A percentile compares a stretch with the other conserved stretches of the same genome.
Conservation (phyloP, 1,140 invertebrate species). For the Papilio glaucus region DNA sequence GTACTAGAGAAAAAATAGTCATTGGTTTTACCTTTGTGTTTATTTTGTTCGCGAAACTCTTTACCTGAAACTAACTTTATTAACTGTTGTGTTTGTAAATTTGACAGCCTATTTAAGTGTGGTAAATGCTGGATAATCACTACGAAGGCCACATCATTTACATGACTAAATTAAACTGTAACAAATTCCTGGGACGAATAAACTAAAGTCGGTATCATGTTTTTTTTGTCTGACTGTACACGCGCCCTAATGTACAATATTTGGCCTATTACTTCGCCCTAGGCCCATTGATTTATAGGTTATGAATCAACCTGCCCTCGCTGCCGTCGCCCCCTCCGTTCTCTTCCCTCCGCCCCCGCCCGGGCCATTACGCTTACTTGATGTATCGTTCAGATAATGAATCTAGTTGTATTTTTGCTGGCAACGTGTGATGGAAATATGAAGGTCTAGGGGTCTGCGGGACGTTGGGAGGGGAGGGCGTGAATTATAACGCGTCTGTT, state of each 20-base stretch:
- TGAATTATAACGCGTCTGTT: constrained; percentile 61
- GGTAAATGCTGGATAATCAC: no score
- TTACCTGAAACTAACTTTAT: no score
- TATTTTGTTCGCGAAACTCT: no score
- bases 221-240: constrained; percentile 11
- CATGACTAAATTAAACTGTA: background rate
- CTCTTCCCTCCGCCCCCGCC: constrained; percentile 43
- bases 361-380: constrained; percentile 63
- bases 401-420: constrained; percentile 76
- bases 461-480: constrained; percentile 34
- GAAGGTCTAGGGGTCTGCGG: constrained; percentile 48
- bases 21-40: no score
- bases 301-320: constrained; percentile 73
- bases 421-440: constrained; percentile 74
- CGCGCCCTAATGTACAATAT: constrained; percentile 62
- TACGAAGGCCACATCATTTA: no score
- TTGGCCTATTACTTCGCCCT: constrained; percentile 71
- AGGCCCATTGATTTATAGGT: constrained; percentile 79
- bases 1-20: no score
- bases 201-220: background rate
- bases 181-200: no score
- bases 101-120: no score
- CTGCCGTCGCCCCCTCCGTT: constrained; percentile 46
- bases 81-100: no score
- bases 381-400: constrained; percentile 79